Percentiles rank a stretch among this genome's conserved stretches.
Conservation (phyloP, 2,113 vertebrate genomes). For the Pelvicachromis taeniatus region DNA sequence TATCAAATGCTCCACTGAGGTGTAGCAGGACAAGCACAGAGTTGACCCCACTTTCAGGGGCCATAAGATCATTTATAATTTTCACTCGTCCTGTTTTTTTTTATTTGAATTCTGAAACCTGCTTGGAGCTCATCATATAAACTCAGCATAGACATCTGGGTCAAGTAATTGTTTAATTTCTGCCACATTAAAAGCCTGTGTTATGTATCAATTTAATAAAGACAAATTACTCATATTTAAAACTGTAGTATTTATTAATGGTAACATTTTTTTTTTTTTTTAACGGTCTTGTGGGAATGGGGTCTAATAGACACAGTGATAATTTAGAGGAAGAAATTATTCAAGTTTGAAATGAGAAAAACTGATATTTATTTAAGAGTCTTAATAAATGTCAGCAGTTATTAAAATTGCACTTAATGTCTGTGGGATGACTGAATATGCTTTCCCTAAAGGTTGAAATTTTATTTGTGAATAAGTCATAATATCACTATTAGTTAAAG, state of each 20-base stretch:
- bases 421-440: background rate
- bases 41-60: background rate
- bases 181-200: background rate
- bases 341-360: background rate
- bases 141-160: background rate
- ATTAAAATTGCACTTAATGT: background rate
- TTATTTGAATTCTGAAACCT: background rate
- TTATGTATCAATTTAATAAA: background rate
- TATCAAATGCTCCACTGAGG: too few relatives aligned
- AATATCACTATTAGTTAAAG: background rate
- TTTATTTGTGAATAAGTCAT: background rate
- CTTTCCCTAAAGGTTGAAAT: background rate
- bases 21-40: background rate
- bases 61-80: background rate
- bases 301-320: background rate
- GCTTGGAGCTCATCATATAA: background rate
- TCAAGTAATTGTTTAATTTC: background rate
- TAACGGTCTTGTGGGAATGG: background rate
- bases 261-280: background rate
- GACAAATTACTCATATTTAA: background rate
- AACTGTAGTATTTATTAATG: background rate
- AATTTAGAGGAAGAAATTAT: background rate
- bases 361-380: background rate
- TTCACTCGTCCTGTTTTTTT: background rate
- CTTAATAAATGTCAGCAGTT: background rate